Evolutionary conservation across 1,140 invertebrate genomes (phyloP), one percentile per base, ranked within the genome.

Genomic region (Drosophila ambigua): DNA sequence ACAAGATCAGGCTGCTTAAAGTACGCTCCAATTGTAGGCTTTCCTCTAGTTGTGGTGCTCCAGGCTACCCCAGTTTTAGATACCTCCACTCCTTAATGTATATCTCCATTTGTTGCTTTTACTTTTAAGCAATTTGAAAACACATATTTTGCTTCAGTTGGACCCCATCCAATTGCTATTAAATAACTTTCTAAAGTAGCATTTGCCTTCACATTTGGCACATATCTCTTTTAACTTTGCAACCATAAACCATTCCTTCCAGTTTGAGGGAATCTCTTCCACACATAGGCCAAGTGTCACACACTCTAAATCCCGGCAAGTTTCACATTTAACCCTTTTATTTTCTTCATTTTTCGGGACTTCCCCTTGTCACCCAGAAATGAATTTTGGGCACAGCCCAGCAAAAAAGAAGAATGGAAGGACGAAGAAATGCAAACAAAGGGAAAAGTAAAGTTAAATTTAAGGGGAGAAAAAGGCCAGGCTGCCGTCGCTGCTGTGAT

Each of bases 251-350:
- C 44, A 26, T 35, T 52, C 26, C 51, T 23, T 15, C 44, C 20
- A 48, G 35, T 39, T 11, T 28, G 26, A 28, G 49, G 43, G 68
- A 68, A 49, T 67, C 66, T 26, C 64, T 58, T 50, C 66, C 64
- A 35, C 51, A 69, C 63, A 57, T 45, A 43, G 63, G 51, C 63
- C 44, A 55, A 67, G 51, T 43, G 65, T 54, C 51, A 55, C 35
- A 54, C 43, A 67, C 41, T 69, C 63, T n/a, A 39, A 39, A 39
- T 43, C 66, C 50, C 54, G 50, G 28, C 44, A 57, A 68, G 64
- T 13, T 58, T 55, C 44, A 51, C 44, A 49, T 69, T 69, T 50
- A 57, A 69, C 66, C 65, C 52, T 46, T 43, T 69, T 28, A 69
- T 52, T 69, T 52, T 39, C 48, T 11, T 39, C 39, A 31, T 35